Evolutionary conservation across 2,113 vertebrate species (phyloP).

Genomic region (Coptodon bakossiorum): DNA sequence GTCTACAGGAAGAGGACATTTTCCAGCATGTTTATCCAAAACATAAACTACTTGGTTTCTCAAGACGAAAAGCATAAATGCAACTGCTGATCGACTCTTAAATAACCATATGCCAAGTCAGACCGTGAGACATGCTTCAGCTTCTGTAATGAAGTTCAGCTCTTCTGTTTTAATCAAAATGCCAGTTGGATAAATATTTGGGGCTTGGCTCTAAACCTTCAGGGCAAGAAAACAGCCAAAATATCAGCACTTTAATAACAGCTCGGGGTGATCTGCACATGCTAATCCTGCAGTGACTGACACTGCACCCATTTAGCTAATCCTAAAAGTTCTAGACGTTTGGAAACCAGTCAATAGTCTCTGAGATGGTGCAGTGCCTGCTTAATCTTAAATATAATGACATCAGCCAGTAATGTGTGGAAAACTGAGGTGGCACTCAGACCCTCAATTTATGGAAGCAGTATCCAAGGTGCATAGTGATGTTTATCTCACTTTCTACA

Average conservation of each 20-base stretch:
- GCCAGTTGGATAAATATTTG: neutral
- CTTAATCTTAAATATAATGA: neutral
- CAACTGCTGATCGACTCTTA: neutral
- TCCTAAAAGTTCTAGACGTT: neutral
- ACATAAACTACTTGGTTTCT: neutral
- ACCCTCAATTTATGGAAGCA: neutral
- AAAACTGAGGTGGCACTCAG: neutral
- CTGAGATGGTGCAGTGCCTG: neutral
- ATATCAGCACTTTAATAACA: neutral
- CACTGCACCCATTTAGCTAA: neutral
- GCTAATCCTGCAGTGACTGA: neutral
- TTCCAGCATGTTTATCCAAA: conserved; percentile 39
- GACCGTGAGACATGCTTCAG: neutral
- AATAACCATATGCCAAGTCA: neutral
- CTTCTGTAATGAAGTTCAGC: neutral
- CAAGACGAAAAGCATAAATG: neutral
- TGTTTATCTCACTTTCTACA: too few species aligned
- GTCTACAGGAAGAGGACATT: conserved; percentile 19
- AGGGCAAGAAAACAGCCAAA: neutral
- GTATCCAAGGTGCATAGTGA: neutral
- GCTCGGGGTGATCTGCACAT: neutral
- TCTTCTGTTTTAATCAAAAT: neutral
- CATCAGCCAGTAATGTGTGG: neutral
- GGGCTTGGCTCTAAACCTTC: neutral
- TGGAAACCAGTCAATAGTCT: neutral